Conservation (phyloP, 2,888 invertebrate genomes). For the Epicampocera succincta region DNA sequence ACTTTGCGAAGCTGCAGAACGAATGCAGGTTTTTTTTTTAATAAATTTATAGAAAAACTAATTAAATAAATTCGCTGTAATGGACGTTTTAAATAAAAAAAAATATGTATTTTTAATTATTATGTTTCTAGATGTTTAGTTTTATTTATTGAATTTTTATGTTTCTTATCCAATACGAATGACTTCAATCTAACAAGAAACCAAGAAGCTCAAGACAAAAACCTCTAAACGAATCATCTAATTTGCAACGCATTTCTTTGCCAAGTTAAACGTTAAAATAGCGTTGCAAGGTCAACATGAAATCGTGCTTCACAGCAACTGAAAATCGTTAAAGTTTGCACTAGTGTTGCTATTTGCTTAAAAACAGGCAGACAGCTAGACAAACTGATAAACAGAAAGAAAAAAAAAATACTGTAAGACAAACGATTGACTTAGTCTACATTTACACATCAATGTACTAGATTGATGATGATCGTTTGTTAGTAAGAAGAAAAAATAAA, state of each 20-base stretch:
- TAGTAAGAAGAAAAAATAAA: not conserved
- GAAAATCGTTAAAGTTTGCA: constrained; percentile 34
- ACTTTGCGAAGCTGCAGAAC: not conserved
- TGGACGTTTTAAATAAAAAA: constrained; percentile 35
- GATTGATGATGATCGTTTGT: constrained; percentile 65
- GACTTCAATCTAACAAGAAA: constrained; percentile 23
- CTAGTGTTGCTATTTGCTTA: not conserved
- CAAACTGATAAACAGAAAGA: constrained; percentile 8
- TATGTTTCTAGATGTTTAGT: constrained; percentile 12
- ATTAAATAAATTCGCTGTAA: constrained; percentile 30
- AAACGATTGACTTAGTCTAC: constrained; percentile 66
- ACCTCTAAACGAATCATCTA: constrained; percentile 58
- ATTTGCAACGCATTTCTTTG: constrained; percentile 70
- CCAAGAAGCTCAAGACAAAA: constrained; percentile 42
- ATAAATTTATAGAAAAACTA: constrained; percentile 16
- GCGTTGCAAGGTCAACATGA: constrained; percentile 66
- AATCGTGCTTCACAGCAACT: constrained; percentile 63
- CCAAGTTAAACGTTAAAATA: constrained; percentile 69
- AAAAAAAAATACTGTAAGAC: constrained; percentile 30
- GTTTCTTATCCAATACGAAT: constrained; percentile 27
- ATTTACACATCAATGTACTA: constrained; percentile 66
- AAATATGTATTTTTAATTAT: constrained; percentile 33
- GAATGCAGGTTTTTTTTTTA: not conserved
- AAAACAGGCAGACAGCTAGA: constrained; percentile 11
- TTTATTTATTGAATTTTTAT: constrained; percentile 13